These are phyloP conservation scores for Gallinago nigripennis DNA, from an alignment of 2,797 vertebrate genomes.

Conservation along the genomic window DNA sequence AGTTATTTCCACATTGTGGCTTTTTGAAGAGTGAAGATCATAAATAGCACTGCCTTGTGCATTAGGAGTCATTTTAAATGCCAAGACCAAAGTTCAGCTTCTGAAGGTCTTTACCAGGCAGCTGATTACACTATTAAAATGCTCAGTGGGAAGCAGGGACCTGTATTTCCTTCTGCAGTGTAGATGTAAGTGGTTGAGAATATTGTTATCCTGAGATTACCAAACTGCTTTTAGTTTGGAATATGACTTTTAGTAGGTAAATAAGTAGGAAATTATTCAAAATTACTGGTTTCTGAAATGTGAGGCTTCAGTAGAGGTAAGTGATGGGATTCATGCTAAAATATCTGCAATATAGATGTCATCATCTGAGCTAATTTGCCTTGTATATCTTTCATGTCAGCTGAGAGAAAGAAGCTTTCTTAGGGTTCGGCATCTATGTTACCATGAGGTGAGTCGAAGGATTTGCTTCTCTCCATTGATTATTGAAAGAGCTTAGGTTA, in stretches of 20 bases:
- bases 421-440: neutral
- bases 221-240: neutral
- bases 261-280: neutral
- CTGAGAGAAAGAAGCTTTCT: neutral
- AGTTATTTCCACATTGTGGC: neutral
- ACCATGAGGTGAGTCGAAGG: neutral
- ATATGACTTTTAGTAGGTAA: neutral
- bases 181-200: neutral
- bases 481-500: neutral
- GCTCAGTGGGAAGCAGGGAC: neutral
- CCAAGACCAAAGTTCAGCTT: neutral
- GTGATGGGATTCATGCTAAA: neutral
- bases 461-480: neutral
- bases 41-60: neutral
- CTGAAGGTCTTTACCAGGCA: neutral
- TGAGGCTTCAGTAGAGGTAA: neutral
- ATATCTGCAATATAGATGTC: neutral
- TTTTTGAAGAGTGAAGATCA: neutral
- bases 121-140: neutral
- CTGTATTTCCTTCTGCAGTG: neutral
- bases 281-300: neutral
- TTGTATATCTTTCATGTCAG: neutral
- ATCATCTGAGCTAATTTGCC: neutral
- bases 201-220: neutral
- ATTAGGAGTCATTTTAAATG: neutral